These are phyloP conservation scores for Semnopithecus entellus DNA, from an alignment of 2,113 vertebrate species.

Conservation along the genomic window DNA sequence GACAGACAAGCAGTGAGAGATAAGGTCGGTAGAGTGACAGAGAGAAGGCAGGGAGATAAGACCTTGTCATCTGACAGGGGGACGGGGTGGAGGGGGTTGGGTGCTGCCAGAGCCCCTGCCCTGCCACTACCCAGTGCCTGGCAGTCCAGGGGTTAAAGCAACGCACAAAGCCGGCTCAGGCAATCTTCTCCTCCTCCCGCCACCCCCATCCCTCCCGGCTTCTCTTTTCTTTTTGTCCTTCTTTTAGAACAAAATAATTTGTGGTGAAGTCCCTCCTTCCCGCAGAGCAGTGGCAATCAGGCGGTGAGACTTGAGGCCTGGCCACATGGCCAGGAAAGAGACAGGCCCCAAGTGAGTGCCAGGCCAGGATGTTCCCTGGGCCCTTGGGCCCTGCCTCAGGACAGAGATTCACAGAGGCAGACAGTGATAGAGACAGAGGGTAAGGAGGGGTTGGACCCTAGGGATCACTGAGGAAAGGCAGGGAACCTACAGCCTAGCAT, in stretches of 20 bases:
- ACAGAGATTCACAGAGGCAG: neutral
- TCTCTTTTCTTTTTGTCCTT: slow-evolving; percentile 75
- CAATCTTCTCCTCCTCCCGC: slow-evolving; percentile 33
- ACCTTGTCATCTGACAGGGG: neutral
- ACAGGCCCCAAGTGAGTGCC: neutral
- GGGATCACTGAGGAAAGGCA: neutral
- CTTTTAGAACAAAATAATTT: slow-evolving; percentile 77
- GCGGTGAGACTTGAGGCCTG: neutral
- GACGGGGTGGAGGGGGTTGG: neutral
- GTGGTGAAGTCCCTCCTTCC: slow-evolving; percentile 65
- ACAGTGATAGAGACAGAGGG: neutral
- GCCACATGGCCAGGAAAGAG: neutral
- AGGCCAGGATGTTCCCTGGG: neutral
- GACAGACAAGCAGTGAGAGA: slow-evolving; percentile 41
- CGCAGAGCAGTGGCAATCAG: slow-evolving; percentile 36
- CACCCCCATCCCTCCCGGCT: slow-evolving; percentile 8
- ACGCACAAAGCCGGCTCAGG: neutral
- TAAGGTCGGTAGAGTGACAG: slow-evolving; percentile 58
- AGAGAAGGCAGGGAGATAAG: slow-evolving; percentile 38
- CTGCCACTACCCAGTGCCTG: neutral
- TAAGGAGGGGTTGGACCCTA: neutral
- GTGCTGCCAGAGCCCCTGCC: neutral
- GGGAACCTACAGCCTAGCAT: neutral
- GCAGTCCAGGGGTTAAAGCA: slow-evolving; percentile 66
- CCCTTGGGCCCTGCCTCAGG: neutral